A percentile compares a stretch with the other conserved stretches of the same genome.
These are phyloP conservation scores for Rhagonycha fulva DNA, from an alignment of 2,888 invertebrate genomes.

Conservation along the genomic window DNA sequence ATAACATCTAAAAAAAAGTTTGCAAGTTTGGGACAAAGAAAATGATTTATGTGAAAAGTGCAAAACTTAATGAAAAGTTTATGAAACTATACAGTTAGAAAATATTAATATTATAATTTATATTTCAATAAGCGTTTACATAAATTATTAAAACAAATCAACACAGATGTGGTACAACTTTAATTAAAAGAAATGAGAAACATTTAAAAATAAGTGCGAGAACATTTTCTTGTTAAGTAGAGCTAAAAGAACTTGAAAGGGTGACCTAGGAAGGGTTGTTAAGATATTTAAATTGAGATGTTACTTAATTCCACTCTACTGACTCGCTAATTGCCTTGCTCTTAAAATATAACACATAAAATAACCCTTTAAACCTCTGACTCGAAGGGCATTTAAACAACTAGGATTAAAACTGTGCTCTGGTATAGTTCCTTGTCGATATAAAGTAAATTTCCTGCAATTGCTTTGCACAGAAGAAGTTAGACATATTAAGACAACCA, in stretches of 20 bases:
- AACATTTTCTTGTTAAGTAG: slow-evolving; percentile 30
- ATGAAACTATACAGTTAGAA: not conserved
- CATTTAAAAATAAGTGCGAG: slow-evolving; percentile 38
- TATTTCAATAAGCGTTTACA: slow-evolving; percentile 23
- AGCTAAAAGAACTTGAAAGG: slow-evolving; percentile 34
- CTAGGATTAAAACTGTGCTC: slow-evolving; percentile 31
- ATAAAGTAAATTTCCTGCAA: slow-evolving; percentile 23
- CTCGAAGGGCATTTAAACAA: slow-evolving; percentile 34
- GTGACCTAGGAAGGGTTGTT: slow-evolving; percentile 42
- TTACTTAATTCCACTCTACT: slow-evolving; percentile 55
- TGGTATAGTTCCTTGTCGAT: slow-evolving; percentile 25
- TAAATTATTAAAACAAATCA: slow-evolving; percentile 40
- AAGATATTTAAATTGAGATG: slow-evolving; percentile 57
- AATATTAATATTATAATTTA: slow-evolving; percentile 9
- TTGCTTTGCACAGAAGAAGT: slow-evolving; percentile 16
- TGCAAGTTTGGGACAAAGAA: not conserved
- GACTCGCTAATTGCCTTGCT: slow-evolving; percentile 55
- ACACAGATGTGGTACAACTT: slow-evolving; percentile 50
- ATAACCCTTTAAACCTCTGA: slow-evolving; percentile 46
- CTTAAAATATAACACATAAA: slow-evolving; percentile 53
- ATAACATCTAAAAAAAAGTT: not conserved
- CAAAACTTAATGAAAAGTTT: not conserved
- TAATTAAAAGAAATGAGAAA: slow-evolving; percentile 50
- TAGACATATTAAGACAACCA: slow-evolving; percentile 11
- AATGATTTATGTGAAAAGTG: not conserved